Evolutionary conservation across 2,113 vertebrate genomes (phyloP), one percentile per base, ranked within the genome.

Genomic region (Oreotragus oreotragus): DNA sequence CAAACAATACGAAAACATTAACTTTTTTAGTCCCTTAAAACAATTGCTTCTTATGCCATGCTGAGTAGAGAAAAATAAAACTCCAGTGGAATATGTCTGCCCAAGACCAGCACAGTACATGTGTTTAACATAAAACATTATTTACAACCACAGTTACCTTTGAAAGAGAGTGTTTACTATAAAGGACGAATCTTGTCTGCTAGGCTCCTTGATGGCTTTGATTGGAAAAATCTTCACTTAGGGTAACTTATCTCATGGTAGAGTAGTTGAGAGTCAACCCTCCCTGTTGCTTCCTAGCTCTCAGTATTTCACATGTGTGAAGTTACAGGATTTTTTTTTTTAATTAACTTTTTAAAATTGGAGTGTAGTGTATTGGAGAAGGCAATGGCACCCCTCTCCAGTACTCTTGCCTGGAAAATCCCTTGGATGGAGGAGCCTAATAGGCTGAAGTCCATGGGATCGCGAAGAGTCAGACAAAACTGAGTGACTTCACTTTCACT

Each of bases 381-480:
- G 57, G 10, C 57, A 58, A 58, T 27, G 57, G 57, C 57, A 58
- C 10, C 57, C 57, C 57, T 11, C 9, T 55, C 19, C 21, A 55
- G 55, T 55, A 55, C 21, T 58, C 57, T 58, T 58, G 57, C 23
- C 10, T 58, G 57, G 57, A 27, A 58, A 58, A 58, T 58, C 23
- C 57, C 57, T 58, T 58, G 57, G 57, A 58, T 27, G 57, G 57
- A 58, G 23, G 23, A 25, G 23, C 23, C 23, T 58, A 10, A 1
- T 4, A 25, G 57, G 57, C 57, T 11, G 4, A 9, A 58, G 4
- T 58, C 57, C 57, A 27, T 58, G 57, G 9, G 57, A 21, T 58
- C 8, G 0, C 0, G 0, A 58, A 58, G 23, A 58, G 43, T 43
- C n/a, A n/a, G n/a, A n/a, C n/a, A n/a, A n/a, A n/a, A n/a, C n/a